A percentile compares a stretch with the other conserved stretches of the same genome.
Evolutionary conservation across 2,888 invertebrate genomes (phyloP).

Genomic region (Cryptocheilus praepositus): DNA sequence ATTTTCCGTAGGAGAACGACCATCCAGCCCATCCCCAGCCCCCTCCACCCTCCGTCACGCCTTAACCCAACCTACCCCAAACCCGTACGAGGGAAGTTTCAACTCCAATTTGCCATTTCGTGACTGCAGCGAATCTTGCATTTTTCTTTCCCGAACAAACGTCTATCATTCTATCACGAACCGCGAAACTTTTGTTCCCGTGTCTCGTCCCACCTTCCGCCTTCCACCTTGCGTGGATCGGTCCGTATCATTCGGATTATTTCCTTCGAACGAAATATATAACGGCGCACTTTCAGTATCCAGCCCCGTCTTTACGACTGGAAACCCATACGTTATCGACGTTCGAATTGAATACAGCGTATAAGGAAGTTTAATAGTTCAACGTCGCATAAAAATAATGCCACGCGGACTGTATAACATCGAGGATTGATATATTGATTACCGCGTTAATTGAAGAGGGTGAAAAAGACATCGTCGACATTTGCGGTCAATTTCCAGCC

Average conservation of each 20-base stretch:
- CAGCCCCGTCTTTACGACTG: slow-evolving; percentile 16
- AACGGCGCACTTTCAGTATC: slow-evolving; percentile 35
- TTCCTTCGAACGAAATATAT: slow-evolving; percentile 52
- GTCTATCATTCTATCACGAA: slow-evolving; percentile 75
- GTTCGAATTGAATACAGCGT: background rate
- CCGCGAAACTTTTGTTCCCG: slow-evolving; percentile 70
- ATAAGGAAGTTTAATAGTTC: background rate
- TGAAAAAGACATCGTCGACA: no score
- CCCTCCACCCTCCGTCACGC: slow-evolving; percentile 51
- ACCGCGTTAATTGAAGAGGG: no score
- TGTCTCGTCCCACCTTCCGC: slow-evolving; percentile 59
- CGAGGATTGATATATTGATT: no score
- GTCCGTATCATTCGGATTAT: slow-evolving; percentile 55
- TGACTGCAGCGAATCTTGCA: slow-evolving; percentile 75
- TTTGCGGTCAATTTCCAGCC: slow-evolving; percentile 14
- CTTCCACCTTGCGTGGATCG: slow-evolving; percentile 49
- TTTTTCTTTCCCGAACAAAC: slow-evolving; percentile 75
- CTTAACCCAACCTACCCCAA: slow-evolving; percentile 71
- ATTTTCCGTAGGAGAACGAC: slow-evolving; percentile 55
- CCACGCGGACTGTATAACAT: background rate
- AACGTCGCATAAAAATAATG: background rate
- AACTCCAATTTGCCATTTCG: slow-evolving; percentile 75
- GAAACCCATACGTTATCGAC: background rate
- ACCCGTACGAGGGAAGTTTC: slow-evolving; percentile 69
- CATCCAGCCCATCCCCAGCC: slow-evolving; percentile 14